Evolutionary conservation across 2,888 invertebrate genomes (phyloP), one percentile per base, ranked within the genome.

Genomic region (Lepidocyrtinus sp.): DNA sequence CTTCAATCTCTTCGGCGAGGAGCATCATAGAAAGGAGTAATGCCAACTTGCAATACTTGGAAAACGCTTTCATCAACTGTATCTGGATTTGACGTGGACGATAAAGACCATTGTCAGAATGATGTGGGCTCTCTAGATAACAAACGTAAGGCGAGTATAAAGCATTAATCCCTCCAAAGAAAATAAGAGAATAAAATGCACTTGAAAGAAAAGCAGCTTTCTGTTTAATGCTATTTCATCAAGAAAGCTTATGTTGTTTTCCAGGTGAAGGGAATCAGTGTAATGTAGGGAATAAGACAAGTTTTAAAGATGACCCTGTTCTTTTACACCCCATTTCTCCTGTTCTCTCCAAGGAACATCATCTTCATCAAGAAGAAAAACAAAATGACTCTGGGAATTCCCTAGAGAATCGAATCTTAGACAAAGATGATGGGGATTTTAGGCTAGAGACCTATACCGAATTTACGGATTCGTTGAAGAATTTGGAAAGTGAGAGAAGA

Each of bases 401-500:
- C 24, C 45, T 24, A 45, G 63, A 64, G 71, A 19, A 62, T 24
- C 62, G 22, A n/a, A n/a, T n/a, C n/a, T n/a, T n/a, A n/a, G n/a
- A n/a, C n/a, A n/a, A n/a, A n/a, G 26, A 55, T 62, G 74, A 63
- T 27, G 63, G 25, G 25, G 69, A 64, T 50, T 75, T 75, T 46
- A 27, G 55, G 19, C 50, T 75, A 12, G 55, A 75, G 36, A 64
- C 62, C 25, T 75, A 69, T 17, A 75, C 64, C 27, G 75, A 69
- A 50, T 75, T 75, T 64, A 75, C n/a, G 55, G 75, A 75, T 50
- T 75, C 69, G 27, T 63, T 75, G 75, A 55, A 25, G 17, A 75
- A 69, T 36, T 50, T 46, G 64, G 74, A 46, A 62, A 65, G 63
- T 27, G 22, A 55, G 70, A 67, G 24, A n/a, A 62, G 1, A 9